Evolutionary conservation across 2,888 invertebrate species (phyloP), one percentile per base, ranked within the genome.

Genomic region (Therioaphis trifolii): DNA sequence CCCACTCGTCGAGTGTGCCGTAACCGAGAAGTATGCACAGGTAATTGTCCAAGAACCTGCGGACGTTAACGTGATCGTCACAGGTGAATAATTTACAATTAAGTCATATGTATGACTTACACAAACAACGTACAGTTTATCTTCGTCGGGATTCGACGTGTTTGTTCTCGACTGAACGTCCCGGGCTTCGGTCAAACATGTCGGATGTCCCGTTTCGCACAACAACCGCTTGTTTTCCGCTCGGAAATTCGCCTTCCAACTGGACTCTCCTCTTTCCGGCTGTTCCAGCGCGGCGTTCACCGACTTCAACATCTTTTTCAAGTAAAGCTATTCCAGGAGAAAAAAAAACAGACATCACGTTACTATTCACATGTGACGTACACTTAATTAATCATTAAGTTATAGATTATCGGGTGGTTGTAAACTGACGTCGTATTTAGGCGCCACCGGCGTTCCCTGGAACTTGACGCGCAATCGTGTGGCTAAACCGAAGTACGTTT

Each of bases 1-100:
- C 92, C 95, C 95, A 95, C 88, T 95, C 95, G 68, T 93, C 92
- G 86, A 91, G 90, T 0, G 93, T 92, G 0, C 95, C 95, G 93
- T 94, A 95, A 89, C 93, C 93, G 88, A 95, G 95, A 0, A 95
- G 94, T 0, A 95, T 94, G 85, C 95, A 95, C 85, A 95, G 92
- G 88, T 92, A 93, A 87, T 93, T 92, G 88, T 93, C 94, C 24
- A 93, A 91, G 74, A 94, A 92, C 9, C 95, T 95, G 15, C 24
- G 24, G 21, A 58, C 11, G 21, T 21, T 1, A 7, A 55, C 55
- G 21, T n/a, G 43, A 43, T 43, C 27, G 35, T 82, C 15, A 75
- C 2, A n/a, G n/a, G 24, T 18, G 46, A 49, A 74, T 46, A 40
- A 40, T 40, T 15, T 24, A 40, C n/a, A 27, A 24, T 43, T n/a